phyloP scores from a whole-genome alignment of 2,113 vertebrate genomes.

The Penelope pileata region DNA sequence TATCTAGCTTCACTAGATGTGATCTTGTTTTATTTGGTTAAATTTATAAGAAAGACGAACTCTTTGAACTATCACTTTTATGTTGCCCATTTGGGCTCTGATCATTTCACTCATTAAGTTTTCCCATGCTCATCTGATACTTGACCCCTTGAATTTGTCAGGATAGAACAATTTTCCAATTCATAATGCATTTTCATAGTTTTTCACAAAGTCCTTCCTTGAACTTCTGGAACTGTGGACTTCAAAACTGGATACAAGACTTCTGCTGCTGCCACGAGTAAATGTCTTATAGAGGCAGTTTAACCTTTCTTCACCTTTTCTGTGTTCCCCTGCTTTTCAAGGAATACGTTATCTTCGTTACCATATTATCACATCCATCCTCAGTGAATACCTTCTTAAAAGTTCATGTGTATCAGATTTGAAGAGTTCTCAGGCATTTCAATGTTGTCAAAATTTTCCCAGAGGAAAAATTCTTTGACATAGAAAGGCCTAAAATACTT shows the following conservation, averaged over 20 bases:
- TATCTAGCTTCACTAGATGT: neutral
- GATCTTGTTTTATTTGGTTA: neutral
- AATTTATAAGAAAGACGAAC: neutral
- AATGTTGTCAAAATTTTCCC: neutral
- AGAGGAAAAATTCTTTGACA: neutral
- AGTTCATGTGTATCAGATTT: neutral
- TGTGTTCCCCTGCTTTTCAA: neutral
- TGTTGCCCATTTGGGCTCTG: neutral
- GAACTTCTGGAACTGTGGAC: neutral
- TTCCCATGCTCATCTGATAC: neutral
- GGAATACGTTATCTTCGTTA: neutral
- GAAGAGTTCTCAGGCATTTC: neutral
- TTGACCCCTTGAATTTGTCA: neutral
- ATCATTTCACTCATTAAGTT: neutral
- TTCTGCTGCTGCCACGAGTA: neutral
- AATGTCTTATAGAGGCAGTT: neutral
- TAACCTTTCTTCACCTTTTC: neutral
- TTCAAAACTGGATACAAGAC: neutral
- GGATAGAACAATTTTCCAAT: neutral
- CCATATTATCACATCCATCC: neutral
- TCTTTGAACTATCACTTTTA: neutral
- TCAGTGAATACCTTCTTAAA: neutral
- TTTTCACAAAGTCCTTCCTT: neutral
- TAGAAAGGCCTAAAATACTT: neutral
- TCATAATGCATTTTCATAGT: neutral